These are phyloP conservation scores for Caenorhabditis inopinata DNA, from an alignment of 1,140 invertebrate genomes.

Conservation along the genomic window DNA sequence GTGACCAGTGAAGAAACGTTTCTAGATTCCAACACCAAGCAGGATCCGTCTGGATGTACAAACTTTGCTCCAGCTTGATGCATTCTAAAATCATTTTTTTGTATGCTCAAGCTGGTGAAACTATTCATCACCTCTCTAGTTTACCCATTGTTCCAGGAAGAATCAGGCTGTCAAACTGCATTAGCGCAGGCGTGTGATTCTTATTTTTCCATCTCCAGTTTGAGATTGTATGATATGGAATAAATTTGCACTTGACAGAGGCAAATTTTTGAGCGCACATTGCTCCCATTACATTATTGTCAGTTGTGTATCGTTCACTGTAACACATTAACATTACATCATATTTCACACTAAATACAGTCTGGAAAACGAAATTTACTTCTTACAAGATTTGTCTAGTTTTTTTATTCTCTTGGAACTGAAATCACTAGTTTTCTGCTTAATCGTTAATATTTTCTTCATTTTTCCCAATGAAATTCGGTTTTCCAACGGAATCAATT, in stretches of 20 bases:
- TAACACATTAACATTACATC: not conserved
- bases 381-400: too few species aligned
- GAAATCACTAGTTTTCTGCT: too few species aligned
- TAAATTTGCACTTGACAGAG: not conserved
- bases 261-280: constrained; percentile 2
- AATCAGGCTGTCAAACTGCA: constrained; percentile 16
- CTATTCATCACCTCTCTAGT: not conserved
- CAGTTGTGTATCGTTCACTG: constrained; percentile 16
- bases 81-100: not conserved
- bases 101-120: too few species aligned
- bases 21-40: not conserved
- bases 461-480: too few species aligned
- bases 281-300: constrained; percentile 22
- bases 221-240: constrained; percentile 17
- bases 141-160: constrained; percentile 6
- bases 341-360: too few species aligned
- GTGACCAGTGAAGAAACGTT: constrained; percentile 16
- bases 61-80: constrained; percentile 24
- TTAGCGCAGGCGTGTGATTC: not conserved
- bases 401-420: too few species aligned
- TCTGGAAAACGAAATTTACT: too few species aligned
- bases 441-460: too few species aligned
- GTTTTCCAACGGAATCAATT: too few species aligned
- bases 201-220: constrained; percentile 22
- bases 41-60: constrained; percentile 6